These are phyloP conservation scores for Oreochromis aureus DNA, from an alignment of 2,113 vertebrate genomes.

Conservation along the genomic window DNA sequence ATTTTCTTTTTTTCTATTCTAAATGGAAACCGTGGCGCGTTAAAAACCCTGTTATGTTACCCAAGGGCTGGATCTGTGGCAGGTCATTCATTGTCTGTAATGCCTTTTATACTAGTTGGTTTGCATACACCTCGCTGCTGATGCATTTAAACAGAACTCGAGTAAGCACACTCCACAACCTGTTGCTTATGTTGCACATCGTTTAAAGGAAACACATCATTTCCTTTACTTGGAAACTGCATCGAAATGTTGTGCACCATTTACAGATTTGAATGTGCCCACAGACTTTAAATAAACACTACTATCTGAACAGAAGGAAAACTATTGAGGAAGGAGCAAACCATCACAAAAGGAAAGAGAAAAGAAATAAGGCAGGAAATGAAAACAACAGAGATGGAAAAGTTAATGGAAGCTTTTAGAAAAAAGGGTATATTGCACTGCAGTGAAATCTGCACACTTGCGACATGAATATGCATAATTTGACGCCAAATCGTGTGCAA, in stretches of 20 bases:
- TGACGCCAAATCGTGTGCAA: background rate
- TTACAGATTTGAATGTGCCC: background rate
- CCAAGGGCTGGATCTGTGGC: background rate
- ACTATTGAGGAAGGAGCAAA: background rate
- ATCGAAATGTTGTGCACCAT: background rate
- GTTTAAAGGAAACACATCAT: background rate
- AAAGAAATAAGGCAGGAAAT: background rate
- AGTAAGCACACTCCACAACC: background rate
- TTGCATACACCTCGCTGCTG: background rate
- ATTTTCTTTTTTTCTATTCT: background rate
- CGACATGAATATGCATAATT: background rate
- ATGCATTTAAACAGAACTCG: background rate
- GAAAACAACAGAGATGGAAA: background rate
- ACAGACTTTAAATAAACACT: background rate
- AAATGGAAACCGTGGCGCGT: background rate
- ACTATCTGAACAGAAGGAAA: background rate
- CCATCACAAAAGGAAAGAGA: background rate
- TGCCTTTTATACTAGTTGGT: background rate
- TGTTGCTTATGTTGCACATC: background rate
- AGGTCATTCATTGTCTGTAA: background rate
- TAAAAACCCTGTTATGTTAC: background rate
- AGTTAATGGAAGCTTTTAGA: background rate
- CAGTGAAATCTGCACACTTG: background rate
- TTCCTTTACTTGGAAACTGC: background rate
- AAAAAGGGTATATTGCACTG: background rate